Evolutionary conservation across 1,140 invertebrate species (phyloP).

Genomic region (Sycophaga agraensis): DNA sequence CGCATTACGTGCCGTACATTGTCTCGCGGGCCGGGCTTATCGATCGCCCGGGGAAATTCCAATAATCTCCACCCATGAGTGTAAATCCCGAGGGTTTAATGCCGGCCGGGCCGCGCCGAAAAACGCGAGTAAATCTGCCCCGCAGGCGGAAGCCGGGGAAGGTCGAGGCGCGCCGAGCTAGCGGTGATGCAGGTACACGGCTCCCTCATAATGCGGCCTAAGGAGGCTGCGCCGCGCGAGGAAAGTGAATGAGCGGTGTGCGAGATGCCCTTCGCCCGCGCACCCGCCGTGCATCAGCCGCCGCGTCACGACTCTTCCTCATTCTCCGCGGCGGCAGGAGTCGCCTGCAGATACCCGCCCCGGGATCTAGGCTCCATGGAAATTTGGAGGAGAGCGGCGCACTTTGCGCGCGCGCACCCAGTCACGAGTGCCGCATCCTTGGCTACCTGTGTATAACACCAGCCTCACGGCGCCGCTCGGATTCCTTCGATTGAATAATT

Average conservation of each 20-base stretch:
- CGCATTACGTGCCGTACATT: not conserved
- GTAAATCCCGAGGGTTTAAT: no score
- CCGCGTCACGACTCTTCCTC: conserved; percentile 22
- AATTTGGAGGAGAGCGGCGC: conserved; percentile 9
- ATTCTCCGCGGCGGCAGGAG: not conserved
- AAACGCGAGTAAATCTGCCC: no score
- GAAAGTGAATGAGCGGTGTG: conserved; percentile 4
- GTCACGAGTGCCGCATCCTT: not conserved
- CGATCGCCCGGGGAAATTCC: not conserved
- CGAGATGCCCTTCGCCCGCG: conserved; percentile 1
- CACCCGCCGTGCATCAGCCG: not conserved
- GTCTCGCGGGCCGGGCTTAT: not conserved
- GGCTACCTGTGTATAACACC: no score
- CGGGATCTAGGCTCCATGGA: not conserved
- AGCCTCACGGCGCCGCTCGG: not conserved
- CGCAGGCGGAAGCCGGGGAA: no score
- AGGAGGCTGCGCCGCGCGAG: no score
- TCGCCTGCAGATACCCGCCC: not conserved
- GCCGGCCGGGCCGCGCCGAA: no score
- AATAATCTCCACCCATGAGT: no score
- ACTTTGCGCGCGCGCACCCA: not conserved
- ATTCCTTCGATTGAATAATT: conserved; percentile 1
- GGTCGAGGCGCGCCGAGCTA: no score
- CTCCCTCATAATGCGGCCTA: no score
- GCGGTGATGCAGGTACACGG: no score